Conservation (phyloP, 2,113 vertebrate species). For the Elephantulus edwardii region DNA sequence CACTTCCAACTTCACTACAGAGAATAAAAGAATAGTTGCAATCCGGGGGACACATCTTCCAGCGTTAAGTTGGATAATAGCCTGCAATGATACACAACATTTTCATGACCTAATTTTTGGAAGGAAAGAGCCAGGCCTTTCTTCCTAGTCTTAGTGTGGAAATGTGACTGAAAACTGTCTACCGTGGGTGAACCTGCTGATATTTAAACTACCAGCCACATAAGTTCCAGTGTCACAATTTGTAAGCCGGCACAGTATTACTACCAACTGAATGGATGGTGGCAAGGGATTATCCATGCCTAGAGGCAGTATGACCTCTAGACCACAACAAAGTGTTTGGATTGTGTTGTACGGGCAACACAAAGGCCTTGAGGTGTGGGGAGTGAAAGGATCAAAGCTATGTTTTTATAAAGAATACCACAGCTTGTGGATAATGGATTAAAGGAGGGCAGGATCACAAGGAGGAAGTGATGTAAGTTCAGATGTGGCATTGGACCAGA, state of each 20-base stretch:
- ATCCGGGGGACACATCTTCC: not conserved
- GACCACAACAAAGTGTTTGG: not conserved
- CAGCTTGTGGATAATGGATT: not conserved
- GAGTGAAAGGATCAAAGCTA: not conserved
- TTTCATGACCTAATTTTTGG: not conserved
- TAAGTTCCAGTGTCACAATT: not conserved
- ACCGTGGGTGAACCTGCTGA: not conserved
- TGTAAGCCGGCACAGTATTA: not conserved
- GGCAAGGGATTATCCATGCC: not conserved
- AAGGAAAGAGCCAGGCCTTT: not conserved
- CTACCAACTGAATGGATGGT: not conserved
- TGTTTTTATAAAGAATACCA: not conserved
- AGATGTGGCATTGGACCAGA: not conserved
- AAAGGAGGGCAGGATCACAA: not conserved
- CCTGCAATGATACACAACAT: not conserved
- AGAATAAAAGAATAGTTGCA: no score
- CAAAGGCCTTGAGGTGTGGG: not conserved
- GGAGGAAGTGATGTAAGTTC: not conserved
- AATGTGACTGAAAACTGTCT: not conserved
- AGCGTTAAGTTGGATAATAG: not conserved
- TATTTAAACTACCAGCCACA: not conserved
- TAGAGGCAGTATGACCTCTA: no score
- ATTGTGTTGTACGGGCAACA: not conserved
- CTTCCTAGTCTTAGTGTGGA: not conserved
- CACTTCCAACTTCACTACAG: no score